A percentile compares a stretch with the other conserved stretches of the same genome.
Evolutionary conservation across 2,888 invertebrate species (phyloP).

Genomic region (Caenorhabditis uteleia): DNA sequence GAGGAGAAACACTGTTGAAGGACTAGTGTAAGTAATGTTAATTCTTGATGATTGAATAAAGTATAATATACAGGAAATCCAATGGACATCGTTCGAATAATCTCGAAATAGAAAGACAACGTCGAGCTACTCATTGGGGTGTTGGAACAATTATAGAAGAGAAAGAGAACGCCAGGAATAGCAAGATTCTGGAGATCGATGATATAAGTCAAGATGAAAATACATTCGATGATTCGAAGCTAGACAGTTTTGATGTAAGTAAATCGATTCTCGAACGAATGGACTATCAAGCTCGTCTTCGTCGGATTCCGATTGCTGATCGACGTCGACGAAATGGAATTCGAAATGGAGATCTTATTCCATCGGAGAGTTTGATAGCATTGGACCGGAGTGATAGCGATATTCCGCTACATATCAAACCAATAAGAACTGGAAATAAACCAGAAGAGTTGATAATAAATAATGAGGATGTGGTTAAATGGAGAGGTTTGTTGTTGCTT

Average conservation of each 20-base stretch:
- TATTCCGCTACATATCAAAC: constrained; percentile 8
- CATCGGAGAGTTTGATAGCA: constrained; percentile 29
- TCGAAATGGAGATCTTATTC: neutral
- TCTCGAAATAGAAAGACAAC: neutral
- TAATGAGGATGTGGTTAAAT: constrained; percentile 2
- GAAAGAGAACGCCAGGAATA: constrained; percentile 16
- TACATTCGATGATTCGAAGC: neutral
- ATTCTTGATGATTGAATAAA: too few species aligned
- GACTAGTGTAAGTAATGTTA: neutral
- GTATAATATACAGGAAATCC: too few species aligned
- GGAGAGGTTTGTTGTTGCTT: too few species aligned
- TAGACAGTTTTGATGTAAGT: neutral
- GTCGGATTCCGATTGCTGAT: constrained; percentile 11
- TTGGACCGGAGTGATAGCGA: constrained; percentile 25
- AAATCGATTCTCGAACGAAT: constrained; percentile 25
- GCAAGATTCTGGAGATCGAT: neutral
- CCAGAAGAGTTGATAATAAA: neutral
- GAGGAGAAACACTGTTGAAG: constrained; percentile 20
- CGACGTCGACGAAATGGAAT: constrained; percentile 8
- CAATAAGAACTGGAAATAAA: neutral
- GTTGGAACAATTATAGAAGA: constrained; percentile 22
- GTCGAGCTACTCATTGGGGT: constrained; percentile 30
- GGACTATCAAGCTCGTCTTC: constrained; percentile 15
- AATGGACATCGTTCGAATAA: too few species aligned
- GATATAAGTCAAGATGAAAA: neutral